Base-by-base conservation (phyloP, 2,888 invertebrate species). In the Heterodera filipjevi region DNA sequence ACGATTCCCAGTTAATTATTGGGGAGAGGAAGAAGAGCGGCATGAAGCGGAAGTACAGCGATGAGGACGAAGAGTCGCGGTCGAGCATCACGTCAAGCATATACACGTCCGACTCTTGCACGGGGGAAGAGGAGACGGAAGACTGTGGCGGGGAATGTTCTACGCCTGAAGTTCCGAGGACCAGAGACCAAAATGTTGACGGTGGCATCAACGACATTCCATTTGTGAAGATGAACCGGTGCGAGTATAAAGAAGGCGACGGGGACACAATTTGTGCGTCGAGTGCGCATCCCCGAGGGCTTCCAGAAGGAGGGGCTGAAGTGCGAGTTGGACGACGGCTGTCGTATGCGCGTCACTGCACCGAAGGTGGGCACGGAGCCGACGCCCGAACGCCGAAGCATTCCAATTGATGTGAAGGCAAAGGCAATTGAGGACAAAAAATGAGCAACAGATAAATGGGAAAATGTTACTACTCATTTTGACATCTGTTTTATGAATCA, bases 321-420 rank as follows among this genome's bases (percentile, higher is more conserved):
- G 59, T 78, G 78, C 35, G 72, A 33, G 33, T 35, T 78, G 78
- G 78, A 78, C 74, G 35, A 30, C 35, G 10, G 6, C 22, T 27
- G 59, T 5, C 53, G 30, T 2, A 19, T 74, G 74, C 27, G 33
- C 59, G 19, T 74, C 8, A 53, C 32, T n/a, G 74, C 53, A 3
- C 49, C 44, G 74, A 71, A 71, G 46, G 71, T 16, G 39, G 39
- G 30, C 39, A n/a, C 19, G 8, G 71, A 39, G 46, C 22, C 33
- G 71, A 3, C 32, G 68, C 33, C 70, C 39, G 71, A 71, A 44
- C 30, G 35, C 22, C 71, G 71, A n/a, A 46, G 44, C 46, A 71
- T 71, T 46, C 71, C 71, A 16, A 71, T 71, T n/a, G 46, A 71
- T 5, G 30, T 46, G 44, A 71, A 71, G 71, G 59, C 59, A 27